Evolutionary conservation across 2,888 invertebrate genomes (phyloP), one percentile per base, ranked within the genome.

Genomic region (Bombyx huttoni): DNA sequence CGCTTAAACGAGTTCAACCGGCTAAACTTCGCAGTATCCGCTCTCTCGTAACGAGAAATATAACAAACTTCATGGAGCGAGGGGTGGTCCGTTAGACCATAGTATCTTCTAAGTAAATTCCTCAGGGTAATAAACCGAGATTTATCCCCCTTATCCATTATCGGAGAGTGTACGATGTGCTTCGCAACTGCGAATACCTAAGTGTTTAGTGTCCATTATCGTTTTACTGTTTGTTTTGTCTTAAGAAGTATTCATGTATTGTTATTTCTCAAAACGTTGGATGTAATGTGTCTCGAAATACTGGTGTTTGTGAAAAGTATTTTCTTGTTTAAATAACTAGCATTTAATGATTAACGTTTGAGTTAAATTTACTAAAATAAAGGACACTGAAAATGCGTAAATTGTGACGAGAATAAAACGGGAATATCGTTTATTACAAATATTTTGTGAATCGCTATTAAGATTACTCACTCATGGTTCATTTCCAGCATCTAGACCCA

Each of bases 1-100:
- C 63, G 65, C 70, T 67, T 71, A 77, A 80, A 78, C 73, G 78
- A 77, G 75, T 74, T 66, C 68, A 64, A 67, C 63, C 64, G 58
- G 66, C 61, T 59, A 72, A 82, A 82, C 68, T 81, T 81, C 65
- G 60, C 64, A 64, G 65, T 64, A 70, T 64, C 59, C 66, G 64
- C 68, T 67, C 65, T 68, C 67, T 65, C 69, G 66, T 73, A 70
- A 70, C 68, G 66, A 73, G 70, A 69, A 70, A 75, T 73, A 68
- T 67, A 64, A 61, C 60, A 61, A 65, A 65, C 62, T 71, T 67
- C 55, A 65, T 12, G 46, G 46, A 24, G n/a, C 33, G 50, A 40
- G 52, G 47, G 56, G 55, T 56, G 58, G 65, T 60, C 64, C 65
- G 58, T 62, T 64, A 64, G 70, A 67, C 67, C 65, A 54, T 59